Percentiles rank a stretch among this genome's conserved stretches.
Evolutionary conservation across 2,797 vertebrate genomes (phyloP).

Genomic region (Anguilla pacifica): DNA sequence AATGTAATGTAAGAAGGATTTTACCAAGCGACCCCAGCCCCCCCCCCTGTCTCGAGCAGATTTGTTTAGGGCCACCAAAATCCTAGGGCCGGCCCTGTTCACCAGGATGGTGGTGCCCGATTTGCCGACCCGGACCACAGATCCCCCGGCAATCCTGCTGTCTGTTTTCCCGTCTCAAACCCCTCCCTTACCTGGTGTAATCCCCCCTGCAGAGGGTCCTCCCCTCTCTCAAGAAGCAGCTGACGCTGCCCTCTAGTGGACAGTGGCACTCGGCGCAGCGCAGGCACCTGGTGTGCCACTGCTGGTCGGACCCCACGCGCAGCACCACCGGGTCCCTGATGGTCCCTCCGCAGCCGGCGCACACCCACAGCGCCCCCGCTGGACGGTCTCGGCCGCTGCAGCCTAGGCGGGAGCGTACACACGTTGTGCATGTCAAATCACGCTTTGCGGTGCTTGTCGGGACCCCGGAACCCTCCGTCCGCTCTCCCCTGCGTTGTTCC

Average conservation of each 20-base stretch:
- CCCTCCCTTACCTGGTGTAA: constrained; percentile 18
- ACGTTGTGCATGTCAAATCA: neutral
- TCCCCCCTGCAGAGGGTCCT: neutral
- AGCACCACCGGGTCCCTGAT: constrained; percentile 28
- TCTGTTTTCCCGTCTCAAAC: neutral
- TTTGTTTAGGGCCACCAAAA: too few species aligned
- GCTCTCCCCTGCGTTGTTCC: neutral
- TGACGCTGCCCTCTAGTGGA: constrained; percentile 19
- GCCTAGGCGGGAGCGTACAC: neutral
- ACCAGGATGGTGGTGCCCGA: too few species aligned
- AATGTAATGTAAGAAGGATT: too few species aligned
- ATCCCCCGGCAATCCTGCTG: neutral
- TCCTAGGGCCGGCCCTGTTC: too few species aligned
- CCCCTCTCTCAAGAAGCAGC: constrained; percentile 27
- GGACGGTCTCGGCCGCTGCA: constrained; percentile 16
- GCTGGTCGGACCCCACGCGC: constrained; percentile 23
- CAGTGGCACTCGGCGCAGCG: constrained; percentile 20
- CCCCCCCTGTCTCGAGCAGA: too few species aligned
- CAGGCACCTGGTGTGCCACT: constrained; percentile 28
- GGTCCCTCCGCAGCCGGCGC: constrained; percentile 15
- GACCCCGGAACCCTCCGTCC: neutral
- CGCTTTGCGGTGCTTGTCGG: neutral
- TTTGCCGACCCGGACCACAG: too few species aligned
- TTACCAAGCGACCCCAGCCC: too few species aligned
- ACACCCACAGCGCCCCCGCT: constrained; percentile 33